Percentiles rank a stretch among this genome's conserved stretches.
Evolutionary conservation across 2,797 vertebrate genomes (phyloP).

Genomic region (Macropodus opercularis): DNA sequence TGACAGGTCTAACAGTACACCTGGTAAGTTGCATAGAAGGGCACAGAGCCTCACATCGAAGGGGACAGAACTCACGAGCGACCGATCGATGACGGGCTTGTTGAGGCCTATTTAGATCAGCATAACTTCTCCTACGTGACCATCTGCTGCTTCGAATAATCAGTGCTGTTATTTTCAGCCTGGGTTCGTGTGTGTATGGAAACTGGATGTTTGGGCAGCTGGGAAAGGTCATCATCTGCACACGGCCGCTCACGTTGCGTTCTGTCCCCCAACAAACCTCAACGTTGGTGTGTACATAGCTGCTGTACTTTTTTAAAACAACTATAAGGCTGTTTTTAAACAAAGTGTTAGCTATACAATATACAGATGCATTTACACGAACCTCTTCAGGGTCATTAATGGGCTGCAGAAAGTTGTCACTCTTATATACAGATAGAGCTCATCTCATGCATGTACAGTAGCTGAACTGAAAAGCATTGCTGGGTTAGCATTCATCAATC

Average conservation of each 20-base stretch:
- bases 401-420: slow-evolving; percentile 66
- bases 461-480: slow-evolving; percentile 67
- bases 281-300: slow-evolving; percentile 80
- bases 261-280: slow-evolving; percentile 80
- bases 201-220: slow-evolving; percentile 57
- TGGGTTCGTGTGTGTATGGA: slow-evolving; percentile 3
- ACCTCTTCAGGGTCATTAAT: slow-evolving; percentile 64
- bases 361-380: slow-evolving; percentile 78
- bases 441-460: slow-evolving; percentile 68
- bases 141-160: background rate
- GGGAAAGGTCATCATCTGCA: slow-evolving; percentile 36
- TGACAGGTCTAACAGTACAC: slow-evolving; percentile 88
- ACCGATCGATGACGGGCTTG: slow-evolving; percentile 46
- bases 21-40: slow-evolving; percentile 94
- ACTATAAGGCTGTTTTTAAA: slow-evolving; percentile 85
- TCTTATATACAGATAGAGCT: slow-evolving; percentile 78
- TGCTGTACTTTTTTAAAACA: slow-evolving; percentile 77
- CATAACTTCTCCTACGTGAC: background rate
- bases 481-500: slow-evolving; percentile 73
- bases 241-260: slow-evolving; percentile 53
- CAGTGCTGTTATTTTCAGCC: slow-evolving; percentile 15
- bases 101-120: background rate
- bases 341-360: slow-evolving; percentile 86
- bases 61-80: slow-evolving; percentile 78
- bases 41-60: slow-evolving; percentile 81